These are phyloP conservation scores for Actenoides lindsayi DNA, from an alignment of 2,113 vertebrate species.

Conservation along the genomic window DNA sequence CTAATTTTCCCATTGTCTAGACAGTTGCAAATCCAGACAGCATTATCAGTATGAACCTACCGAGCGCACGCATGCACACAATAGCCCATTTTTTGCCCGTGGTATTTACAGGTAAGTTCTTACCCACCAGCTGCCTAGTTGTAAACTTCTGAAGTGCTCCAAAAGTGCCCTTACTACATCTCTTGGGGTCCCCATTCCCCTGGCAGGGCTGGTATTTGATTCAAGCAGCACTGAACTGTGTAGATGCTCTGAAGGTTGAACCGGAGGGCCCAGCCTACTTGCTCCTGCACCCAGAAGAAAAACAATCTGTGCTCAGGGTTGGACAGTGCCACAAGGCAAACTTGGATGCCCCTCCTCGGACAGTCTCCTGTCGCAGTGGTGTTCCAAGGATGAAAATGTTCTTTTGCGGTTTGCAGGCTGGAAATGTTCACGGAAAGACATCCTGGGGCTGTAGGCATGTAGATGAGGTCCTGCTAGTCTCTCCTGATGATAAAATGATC, in stretches of 20 bases:
- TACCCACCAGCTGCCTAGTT: neutral
- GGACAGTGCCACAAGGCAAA: neutral
- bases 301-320: neutral
- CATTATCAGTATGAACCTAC: conserved; percentile 52
- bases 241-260: neutral
- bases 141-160: neutral
- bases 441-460: neutral
- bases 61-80: neutral
- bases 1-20: conserved; percentile 78
- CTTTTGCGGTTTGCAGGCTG: neutral
- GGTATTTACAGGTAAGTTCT: conserved; percentile 16
- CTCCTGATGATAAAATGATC: conserved; percentile 7
- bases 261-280: neutral
- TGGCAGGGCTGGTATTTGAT: neutral
- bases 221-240: neutral
- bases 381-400: neutral
- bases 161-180: neutral
- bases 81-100: neutral
- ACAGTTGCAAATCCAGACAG: conserved; percentile 70
- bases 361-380: neutral
- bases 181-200: neutral
- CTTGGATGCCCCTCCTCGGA: neutral
- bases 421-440: conserved; percentile 13
- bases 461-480: neutral
- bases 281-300: neutral